Evolutionary conservation across 92 coral and sea anemone genomes (phyloP), one percentile per base, ranked within the genome.

Genomic region (Epizoanthus scotinus): DNA sequence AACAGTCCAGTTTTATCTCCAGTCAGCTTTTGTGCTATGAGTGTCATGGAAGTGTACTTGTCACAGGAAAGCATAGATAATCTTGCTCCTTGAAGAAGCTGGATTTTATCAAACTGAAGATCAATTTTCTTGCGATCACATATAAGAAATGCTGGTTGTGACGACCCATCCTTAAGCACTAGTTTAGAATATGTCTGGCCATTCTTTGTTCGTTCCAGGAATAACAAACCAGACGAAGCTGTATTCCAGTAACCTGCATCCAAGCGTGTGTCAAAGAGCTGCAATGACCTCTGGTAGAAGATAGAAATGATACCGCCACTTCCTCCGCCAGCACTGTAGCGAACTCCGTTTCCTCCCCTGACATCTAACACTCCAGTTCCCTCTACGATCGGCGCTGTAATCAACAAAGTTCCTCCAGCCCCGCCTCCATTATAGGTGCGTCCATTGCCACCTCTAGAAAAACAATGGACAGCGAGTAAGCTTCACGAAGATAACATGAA

Each of bases 231-330:
- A 3, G 90, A 83, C 8, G 90, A 70, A 8, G 86, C 93, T 18
- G 66, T 47, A 19, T 78, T 68, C 1, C 87, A 90, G 62, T 26
- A 38, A 13, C 93, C 93, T 29, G 85, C 87, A 75, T 81, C 28
- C 19, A 89, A 70, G 2, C 63, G 58, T 19, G 81, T n/a, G 26
- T 27, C 65, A 38, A 89, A 68, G 42, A 69, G 25, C 50, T 78
- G 56, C 24, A 81, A 52, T 27, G 85, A 82, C 17, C 63, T 61
- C 79, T 78, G 67, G 90, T 82, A 79, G 60, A 86, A 79, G 24
- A 89, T 31, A 55, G 93, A 86, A 78, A 86, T 71, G 60, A 89
- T 83, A n/a, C 93, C 93, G 40, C 93, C 93, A 52, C 93, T 90
- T 42, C 93, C 93, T 6, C 90, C 93, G 4, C 93, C 93, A 12